These are phyloP conservation scores for Acanthosepion pharaonis DNA, from an alignment of 2,888 invertebrate species.

Conservation along the genomic window DNA sequence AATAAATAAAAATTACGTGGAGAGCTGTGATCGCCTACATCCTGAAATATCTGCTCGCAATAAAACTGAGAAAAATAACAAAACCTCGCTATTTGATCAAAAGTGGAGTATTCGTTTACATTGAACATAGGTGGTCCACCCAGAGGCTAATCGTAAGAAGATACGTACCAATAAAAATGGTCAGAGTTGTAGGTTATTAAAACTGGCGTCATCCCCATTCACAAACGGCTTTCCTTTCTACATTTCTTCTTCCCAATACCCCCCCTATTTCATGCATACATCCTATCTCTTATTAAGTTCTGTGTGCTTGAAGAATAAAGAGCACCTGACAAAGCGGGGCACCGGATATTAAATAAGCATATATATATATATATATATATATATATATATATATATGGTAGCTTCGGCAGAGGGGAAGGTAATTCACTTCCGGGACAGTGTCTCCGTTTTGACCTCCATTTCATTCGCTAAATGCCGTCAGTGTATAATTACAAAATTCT, in stretches of 20 bases:
- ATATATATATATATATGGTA: too few relatives aligned
- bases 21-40: too few relatives aligned
- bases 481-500: too few relatives aligned
- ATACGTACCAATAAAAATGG: not conserved
- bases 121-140: not conserved
- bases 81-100: not conserved
- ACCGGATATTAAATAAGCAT: not conserved
- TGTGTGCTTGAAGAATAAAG: not conserved
- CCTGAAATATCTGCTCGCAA: not conserved
- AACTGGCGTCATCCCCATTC: not conserved
- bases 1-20: too few relatives aligned
- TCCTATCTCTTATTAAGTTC: not conserved
- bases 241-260: not conserved
- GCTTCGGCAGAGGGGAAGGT: too few relatives aligned
- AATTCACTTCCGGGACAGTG: too few relatives aligned
- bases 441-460: too few relatives aligned
- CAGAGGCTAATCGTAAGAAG: not conserved
- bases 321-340: not conserved
- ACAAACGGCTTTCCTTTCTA: not conserved
- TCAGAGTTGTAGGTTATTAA: not conserved
- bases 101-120: not conserved
- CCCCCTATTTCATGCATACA: not conserved
- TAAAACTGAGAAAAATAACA: not conserved
- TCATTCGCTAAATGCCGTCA: too few relatives aligned
- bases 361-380: too few relatives aligned